These are phyloP conservation scores for Apus apus DNA, from an alignment of 2,113 vertebrate species.

Conservation along the genomic window DNA sequence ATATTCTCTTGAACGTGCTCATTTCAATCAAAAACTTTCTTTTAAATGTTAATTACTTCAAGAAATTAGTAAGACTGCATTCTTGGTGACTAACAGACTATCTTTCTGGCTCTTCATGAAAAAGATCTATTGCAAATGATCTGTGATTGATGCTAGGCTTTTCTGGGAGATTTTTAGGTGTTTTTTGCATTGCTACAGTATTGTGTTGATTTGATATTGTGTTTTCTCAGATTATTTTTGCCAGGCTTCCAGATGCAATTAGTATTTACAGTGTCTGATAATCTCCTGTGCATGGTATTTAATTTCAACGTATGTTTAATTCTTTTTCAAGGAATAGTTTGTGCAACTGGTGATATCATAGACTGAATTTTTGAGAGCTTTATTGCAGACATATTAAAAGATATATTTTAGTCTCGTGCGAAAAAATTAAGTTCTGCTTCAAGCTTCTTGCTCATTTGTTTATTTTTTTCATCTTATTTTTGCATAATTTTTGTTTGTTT, in stretches of 20 bases:
- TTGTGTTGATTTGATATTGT: neutral
- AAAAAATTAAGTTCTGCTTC: neutral
- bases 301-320: neutral
- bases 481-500: neutral
- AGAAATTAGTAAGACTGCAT: neutral
- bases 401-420: neutral
- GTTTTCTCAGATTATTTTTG: neutral
- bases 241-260: neutral
- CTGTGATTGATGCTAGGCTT: neutral
- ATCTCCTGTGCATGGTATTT: neutral
- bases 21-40: neutral
- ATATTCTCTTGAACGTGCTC: neutral
- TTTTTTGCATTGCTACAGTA: neutral
- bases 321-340: neutral
- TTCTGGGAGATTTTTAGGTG: no score
- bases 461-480: neutral
- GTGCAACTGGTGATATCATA: neutral
- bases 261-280: neutral
- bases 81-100: neutral
- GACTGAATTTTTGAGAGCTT: neutral
- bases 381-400: neutral
- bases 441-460: neutral
- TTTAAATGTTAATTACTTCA: neutral
- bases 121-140: neutral
- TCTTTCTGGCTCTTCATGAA: neutral